Percentiles rank a stretch among this genome's conserved stretches.
Conservation (phyloP, 1,140 invertebrate species). For the Lasioglossum baleicum region DNA sequence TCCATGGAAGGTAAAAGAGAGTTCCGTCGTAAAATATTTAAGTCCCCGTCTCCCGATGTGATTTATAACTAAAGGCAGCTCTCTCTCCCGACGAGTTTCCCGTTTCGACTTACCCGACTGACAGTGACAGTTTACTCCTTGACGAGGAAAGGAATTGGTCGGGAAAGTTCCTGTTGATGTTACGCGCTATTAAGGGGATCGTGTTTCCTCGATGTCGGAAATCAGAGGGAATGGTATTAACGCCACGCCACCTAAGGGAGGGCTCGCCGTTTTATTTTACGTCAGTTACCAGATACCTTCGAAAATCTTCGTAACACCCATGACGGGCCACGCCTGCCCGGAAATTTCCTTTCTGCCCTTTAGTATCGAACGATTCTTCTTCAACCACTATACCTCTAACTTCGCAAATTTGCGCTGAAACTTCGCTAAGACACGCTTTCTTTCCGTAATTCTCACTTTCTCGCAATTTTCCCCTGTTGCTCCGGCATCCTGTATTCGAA, state of each 20-base stretch:
- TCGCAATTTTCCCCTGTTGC: too few relatives aligned
- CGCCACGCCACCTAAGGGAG: constrained; percentile 41
- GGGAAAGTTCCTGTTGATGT: constrained; percentile 68
- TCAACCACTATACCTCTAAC: not conserved
- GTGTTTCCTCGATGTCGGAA: constrained; percentile 69
- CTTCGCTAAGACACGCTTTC: too few relatives aligned
- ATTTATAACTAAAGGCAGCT: constrained; percentile 44
- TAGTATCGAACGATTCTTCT: not conserved
- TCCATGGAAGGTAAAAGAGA: constrained; percentile 16
- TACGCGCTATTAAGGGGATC: constrained; percentile 73
- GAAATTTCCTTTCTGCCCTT: not conserved
- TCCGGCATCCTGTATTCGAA: too few relatives aligned
- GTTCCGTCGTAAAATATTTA: constrained; percentile 47
- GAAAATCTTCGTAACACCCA: constrained; percentile 17
- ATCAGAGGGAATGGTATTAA: constrained; percentile 68
- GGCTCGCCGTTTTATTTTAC: constrained; percentile 46
- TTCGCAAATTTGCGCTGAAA: not conserved
- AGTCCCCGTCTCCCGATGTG: constrained; percentile 28
- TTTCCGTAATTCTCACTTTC: too few relatives aligned
- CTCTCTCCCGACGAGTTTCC: constrained; percentile 17
- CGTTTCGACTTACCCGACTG: constrained; percentile 24
- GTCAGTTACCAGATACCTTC: constrained; percentile 39
- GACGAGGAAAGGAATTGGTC: constrained; percentile 50
- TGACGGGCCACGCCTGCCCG: not conserved
- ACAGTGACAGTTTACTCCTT: constrained; percentile 52